These are phyloP conservation scores for Tetragnatha versicolor DNA, from an alignment of 1,140 invertebrate genomes.

Conservation along the genomic window DNA sequence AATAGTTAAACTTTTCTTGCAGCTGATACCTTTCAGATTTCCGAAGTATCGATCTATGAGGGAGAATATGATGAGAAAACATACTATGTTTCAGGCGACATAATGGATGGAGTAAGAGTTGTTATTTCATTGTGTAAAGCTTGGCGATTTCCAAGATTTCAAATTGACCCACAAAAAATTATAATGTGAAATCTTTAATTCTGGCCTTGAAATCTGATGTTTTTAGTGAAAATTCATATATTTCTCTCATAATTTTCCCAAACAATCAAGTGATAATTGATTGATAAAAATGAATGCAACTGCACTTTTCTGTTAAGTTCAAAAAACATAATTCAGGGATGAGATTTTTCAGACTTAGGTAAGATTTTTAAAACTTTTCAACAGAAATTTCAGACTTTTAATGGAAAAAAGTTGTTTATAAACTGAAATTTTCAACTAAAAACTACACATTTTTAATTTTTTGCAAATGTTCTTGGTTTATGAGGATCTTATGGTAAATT, in stretches of 20 bases:
- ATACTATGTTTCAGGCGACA: constrained; percentile 87
- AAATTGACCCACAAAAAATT: background rate
- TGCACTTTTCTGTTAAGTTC: too few relatives aligned
- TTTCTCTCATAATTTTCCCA: too few relatives aligned
- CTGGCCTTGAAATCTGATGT: background rate
- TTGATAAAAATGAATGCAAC: too few relatives aligned
- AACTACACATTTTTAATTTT: too few relatives aligned
- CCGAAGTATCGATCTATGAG: constrained; percentile 83
- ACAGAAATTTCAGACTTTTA: too few relatives aligned
- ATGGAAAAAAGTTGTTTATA: too few relatives aligned
- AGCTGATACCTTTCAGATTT: constrained; percentile 76
- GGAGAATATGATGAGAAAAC: constrained; percentile 82
- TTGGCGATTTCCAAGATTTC: background rate
- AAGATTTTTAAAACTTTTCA: too few relatives aligned
- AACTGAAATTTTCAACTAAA: too few relatives aligned
- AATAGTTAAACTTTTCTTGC: background rate
- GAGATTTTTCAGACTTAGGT: too few relatives aligned
- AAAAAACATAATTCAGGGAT: too few relatives aligned
- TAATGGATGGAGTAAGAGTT: constrained; percentile 82
- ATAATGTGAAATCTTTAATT: background rate
- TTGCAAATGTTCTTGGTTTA: too few relatives aligned
- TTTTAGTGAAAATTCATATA: background rate
- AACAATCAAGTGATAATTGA: background rate
- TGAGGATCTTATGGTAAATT: too few relatives aligned
- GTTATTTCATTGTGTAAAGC: background rate